These are phyloP conservation scores for Prunella fulvescens DNA, from an alignment of 2,113 vertebrate species.

Conservation along the genomic window DNA sequence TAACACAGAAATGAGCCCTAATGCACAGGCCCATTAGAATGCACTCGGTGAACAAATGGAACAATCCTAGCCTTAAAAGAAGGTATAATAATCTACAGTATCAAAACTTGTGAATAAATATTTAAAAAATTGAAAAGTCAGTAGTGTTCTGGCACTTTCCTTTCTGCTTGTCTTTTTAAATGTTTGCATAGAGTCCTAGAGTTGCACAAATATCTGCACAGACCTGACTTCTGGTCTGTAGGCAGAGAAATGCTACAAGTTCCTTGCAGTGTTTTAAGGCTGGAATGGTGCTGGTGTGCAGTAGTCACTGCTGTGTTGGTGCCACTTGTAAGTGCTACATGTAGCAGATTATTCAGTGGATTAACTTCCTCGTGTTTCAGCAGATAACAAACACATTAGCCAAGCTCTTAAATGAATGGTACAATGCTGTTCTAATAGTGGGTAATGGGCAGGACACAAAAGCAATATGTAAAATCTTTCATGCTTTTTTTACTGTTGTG, in stretches of 20 bases:
- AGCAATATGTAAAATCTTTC: neutral
- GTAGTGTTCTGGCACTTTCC: neutral
- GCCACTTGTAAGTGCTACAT: neutral
- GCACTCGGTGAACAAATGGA: neutral
- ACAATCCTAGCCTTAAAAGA: neutral
- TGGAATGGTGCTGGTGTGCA: neutral
- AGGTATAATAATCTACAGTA: neutral
- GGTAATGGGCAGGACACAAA: neutral
- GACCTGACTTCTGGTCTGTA: neutral
- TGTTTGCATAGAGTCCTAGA: neutral
- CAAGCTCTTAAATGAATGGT: neutral
- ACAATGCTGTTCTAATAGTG: neutral
- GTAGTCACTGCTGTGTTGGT: neutral
- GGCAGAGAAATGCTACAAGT: neutral
- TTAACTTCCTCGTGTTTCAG: neutral
- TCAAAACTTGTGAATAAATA: neutral
- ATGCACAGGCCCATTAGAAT: neutral
- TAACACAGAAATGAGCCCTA: neutral
- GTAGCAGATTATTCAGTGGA: neutral
- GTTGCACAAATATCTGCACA: neutral
- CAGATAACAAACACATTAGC: neutral
- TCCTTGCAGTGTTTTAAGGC: neutral
- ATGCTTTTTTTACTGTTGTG: neutral
- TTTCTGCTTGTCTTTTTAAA: neutral
- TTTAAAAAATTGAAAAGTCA: neutral